phyloP scores from a whole-genome alignment of 2,888 invertebrate genomes.

The Microctonus brassicae region DNA sequence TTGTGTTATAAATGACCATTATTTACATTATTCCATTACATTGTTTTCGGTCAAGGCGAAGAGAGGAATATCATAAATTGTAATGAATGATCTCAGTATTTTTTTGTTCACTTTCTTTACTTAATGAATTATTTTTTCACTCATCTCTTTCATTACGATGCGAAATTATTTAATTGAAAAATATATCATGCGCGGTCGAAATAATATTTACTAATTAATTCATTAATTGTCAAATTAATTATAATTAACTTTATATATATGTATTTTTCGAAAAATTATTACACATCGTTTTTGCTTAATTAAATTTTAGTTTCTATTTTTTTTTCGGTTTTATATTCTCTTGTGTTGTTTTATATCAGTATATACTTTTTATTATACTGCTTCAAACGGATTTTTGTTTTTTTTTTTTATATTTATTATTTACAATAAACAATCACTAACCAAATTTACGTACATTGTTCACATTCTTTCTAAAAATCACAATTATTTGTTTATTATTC shows the following conservation, averaged over 20 bases:
- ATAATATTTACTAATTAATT: not conserved
- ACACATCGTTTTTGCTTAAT: conserved; percentile 5
- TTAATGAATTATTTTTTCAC: not conserved
- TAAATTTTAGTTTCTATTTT: conserved; percentile 19
- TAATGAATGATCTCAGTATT: not conserved
- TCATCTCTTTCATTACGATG: conserved; percentile 7
- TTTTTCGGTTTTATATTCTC: conserved; percentile 22
- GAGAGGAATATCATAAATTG: conserved; percentile 27
- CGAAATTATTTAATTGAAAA: conserved; percentile 12
- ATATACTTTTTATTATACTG: conserved; percentile 8
- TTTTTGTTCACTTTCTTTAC: not conserved
- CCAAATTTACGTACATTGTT: conserved; percentile 42
- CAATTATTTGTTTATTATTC: conserved; percentile 32
- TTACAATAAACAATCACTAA: conserved; percentile 45
- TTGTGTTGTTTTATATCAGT: conserved; percentile 8
- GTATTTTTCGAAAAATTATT: conserved; percentile 13
- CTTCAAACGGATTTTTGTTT: conserved; percentile 3
- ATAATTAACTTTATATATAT: conserved; percentile 10
- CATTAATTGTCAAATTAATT: conserved; percentile 18
- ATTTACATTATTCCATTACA: not conserved
- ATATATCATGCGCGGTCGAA: not conserved
- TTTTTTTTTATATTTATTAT: conserved; percentile 35
- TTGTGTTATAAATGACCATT: conserved; percentile 6
- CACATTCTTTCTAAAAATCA: conserved; percentile 36
- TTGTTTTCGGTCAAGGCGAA: conserved; percentile 21